A percentile compares a stretch with the other conserved stretches of the same genome.
Conservation (phyloP, 2,113 vertebrate genomes). For the Puntigrus tetrazona region DNA sequence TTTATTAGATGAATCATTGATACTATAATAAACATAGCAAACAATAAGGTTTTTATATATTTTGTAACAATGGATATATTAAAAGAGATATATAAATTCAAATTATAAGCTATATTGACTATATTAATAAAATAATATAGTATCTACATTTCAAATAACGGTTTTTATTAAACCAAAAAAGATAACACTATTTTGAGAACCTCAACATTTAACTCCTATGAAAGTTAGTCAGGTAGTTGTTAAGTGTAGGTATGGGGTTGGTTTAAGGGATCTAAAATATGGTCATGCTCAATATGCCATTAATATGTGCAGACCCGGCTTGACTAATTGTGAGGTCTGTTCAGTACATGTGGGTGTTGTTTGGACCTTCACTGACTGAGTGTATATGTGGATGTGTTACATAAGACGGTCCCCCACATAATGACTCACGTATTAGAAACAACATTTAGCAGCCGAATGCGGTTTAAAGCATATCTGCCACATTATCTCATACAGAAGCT, state of each 20-base stretch:
- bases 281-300: neutral
- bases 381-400: neutral
- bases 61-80: too few relatives aligned
- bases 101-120: too few relatives aligned
- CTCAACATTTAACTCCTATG: neutral
- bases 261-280: neutral
- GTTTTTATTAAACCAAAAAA: neutral
- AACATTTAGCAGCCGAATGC: slow-evolving; percentile 1
- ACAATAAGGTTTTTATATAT: too few relatives aligned
- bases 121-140: too few relatives aligned
- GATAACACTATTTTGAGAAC: neutral
- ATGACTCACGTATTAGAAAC: slow-evolving; percentile 21
- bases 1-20: too few relatives aligned
- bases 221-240: neutral
- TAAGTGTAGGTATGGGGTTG: neutral
- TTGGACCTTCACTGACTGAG: neutral
- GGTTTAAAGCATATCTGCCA: neutral
- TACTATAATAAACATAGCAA: too few relatives aligned
- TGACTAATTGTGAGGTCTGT: slow-evolving; percentile 3
- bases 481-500: neutral
- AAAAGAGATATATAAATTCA: too few relatives aligned
- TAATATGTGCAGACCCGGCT: neutral
- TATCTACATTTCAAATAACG: neutral
- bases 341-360: neutral
- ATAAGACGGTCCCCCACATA: neutral